These are phyloP conservation scores for Paelopatides confundens DNA, from an alignment of 53 echinoderm and acorn worm genomes.

Conservation along the genomic window DNA sequence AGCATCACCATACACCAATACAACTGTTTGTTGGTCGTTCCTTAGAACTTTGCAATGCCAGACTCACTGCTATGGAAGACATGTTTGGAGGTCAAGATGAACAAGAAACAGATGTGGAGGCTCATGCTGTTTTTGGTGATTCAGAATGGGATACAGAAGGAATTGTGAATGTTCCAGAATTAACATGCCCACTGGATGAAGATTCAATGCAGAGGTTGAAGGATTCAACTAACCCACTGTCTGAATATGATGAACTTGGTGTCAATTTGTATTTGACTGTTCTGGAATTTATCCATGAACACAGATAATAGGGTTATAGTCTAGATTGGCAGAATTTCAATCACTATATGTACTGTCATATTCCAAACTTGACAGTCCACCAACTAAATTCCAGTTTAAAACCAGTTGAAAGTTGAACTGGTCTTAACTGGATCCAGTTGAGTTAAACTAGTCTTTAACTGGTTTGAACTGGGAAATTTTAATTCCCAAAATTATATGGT, in stretches of 20 bases:
- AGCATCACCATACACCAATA: conserved; percentile 57
- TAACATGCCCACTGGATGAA: background rate
- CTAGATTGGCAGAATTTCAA: too few relatives aligned
- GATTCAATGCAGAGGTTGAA: background rate
- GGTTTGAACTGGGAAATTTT: too few relatives aligned
- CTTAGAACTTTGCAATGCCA: background rate
- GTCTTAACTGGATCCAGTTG: too few relatives aligned
- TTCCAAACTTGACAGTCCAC: too few relatives aligned
- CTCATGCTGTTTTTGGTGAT: background rate
- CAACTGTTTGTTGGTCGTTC: conserved; percentile 36
- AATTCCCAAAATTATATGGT: too few relatives aligned
- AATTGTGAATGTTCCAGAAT: background rate
- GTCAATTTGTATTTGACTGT: background rate
- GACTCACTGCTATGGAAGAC: background rate
- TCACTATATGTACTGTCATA: too few relatives aligned
- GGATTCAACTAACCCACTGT: background rate
- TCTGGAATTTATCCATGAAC: background rate
- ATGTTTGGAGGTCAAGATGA: background rate
- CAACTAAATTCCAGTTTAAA: too few relatives aligned
- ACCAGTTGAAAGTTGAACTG: too few relatives aligned
- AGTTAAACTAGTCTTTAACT: too few relatives aligned
- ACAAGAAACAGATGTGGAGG: background rate
- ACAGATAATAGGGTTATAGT: too few relatives aligned
- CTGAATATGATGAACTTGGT: background rate
- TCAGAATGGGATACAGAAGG: background rate